Evolutionary conservation across 2,113 vertebrate species (phyloP), one percentile per base, ranked within the genome.

Genomic region (Solea senegalensis): DNA sequence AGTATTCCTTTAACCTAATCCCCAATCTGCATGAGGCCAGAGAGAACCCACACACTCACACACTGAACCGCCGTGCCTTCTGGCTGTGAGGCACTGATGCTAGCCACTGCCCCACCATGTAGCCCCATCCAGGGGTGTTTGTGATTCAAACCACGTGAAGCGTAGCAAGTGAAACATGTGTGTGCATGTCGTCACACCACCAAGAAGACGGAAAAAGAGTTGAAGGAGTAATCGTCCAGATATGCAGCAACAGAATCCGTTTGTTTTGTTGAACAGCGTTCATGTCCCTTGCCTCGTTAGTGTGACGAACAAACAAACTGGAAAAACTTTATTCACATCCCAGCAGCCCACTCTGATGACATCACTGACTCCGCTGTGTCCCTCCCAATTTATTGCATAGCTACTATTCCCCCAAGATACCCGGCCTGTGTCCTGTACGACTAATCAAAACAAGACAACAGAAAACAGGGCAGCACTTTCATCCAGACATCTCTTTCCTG

Each of bases 381-480:
- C 81, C 83, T 84, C 79, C 84, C 64, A 72, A 74, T 81, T 81
- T 63, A 67, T 50, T 81, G 67, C 53, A 69, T 57, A 88, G 76
- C 72, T 67, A 74, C 62, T 50, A 82, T 86, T 83, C 80, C 74
- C 81, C 54, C 14, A 66, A 77, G 86, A 68, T 39, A 76, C 65
- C 43, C 68, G 55, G 60, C 70, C 74, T 85, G 21, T 53, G 58
- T 50, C 65, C 78, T 54, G 58, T 55, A 72, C 78, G 71, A 85
- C 69, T 80, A 83, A 86, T 85, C 68, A 83, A 78, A 79, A 78
- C 61, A 83, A 69, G 48, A 57, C 61, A 65, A 55, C 27, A 51
- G 41, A 66, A 50, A 63, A 63, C 21, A 67, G 28, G 51, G 63
- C 65, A 72, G 50, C 73, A 28, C 13, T 65, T 79, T 67, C 27